phyloP scores from a whole-genome alignment of 2,888 invertebrate genomes.

The Notodonta ziczac region DNA sequence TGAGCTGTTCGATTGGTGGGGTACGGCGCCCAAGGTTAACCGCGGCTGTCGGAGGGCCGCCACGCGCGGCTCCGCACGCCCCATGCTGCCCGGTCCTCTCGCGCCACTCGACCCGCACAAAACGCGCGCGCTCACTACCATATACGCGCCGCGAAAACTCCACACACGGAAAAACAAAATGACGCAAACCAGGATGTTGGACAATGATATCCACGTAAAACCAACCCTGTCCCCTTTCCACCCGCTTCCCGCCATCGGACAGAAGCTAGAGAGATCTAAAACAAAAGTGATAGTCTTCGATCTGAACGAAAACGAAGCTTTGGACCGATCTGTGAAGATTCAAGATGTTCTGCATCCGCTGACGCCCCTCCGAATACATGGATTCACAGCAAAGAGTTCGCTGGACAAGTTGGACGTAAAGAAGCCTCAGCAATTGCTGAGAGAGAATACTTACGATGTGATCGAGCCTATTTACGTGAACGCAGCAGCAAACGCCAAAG shows the following conservation, averaged over 20 bases:
- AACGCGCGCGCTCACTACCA: constrained; percentile 75
- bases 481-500: constrained; percentile 47
- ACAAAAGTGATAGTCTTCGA: constrained; percentile 76
- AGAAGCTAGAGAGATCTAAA: constrained; percentile 62
- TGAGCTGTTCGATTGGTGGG: constrained; percentile 45
- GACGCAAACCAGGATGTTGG: constrained; percentile 74
- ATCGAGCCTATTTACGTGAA: constrained; percentile 69
- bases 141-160: constrained; percentile 77
- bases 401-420: constrained; percentile 50
- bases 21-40: constrained; percentile 63
- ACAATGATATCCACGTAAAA: constrained; percentile 68
- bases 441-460: constrained; percentile 79
- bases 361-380: constrained; percentile 68
- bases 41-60: constrained; percentile 67
- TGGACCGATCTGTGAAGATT: constrained; percentile 52
- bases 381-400: constrained; percentile 56
- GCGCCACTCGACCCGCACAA: constrained; percentile 70
- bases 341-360: constrained; percentile 73
- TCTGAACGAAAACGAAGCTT: constrained; percentile 55
- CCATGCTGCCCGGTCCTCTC: constrained; percentile 74
- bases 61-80: constrained; percentile 62
- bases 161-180: constrained; percentile 70
- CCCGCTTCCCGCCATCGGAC: constrained; percentile 78
- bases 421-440: constrained; percentile 66
- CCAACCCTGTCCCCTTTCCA: constrained; percentile 73